A percentile compares a stretch with the other conserved stretches of the same genome.
These are phyloP conservation scores for Pipra filicauda DNA, from an alignment of 2,113 vertebrate genomes.

Conservation along the genomic window DNA sequence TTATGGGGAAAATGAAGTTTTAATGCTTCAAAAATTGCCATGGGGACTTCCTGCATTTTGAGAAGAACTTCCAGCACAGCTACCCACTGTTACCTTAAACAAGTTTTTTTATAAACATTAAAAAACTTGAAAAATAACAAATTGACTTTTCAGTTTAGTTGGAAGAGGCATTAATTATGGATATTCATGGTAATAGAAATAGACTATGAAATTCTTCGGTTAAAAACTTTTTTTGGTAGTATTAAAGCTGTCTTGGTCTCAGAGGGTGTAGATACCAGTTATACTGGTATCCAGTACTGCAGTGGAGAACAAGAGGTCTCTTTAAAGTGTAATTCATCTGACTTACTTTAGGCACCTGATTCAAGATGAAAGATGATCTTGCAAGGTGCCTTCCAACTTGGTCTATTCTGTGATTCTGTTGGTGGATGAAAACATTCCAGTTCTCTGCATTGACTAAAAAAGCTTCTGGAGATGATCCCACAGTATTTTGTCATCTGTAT, in stretches of 20 bases:
- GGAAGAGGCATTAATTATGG: not conserved
- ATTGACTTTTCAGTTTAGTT: not conserved
- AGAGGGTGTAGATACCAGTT: not conserved
- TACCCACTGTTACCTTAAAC: not conserved
- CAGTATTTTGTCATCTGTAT: not conserved
- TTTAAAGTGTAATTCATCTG: not conserved
- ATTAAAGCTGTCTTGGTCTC: not conserved
- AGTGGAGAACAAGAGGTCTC: not conserved
- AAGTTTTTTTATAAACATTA: not conserved
- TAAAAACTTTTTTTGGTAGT: not conserved
- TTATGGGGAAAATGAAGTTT: conserved; percentile 22
- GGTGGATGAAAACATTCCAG: not conserved
- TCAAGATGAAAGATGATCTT: not conserved
- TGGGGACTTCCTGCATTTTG: not conserved
- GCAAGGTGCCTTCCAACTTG: not conserved
- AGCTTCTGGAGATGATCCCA: not conserved
- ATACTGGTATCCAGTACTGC: not conserved
- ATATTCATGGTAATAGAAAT: not conserved
- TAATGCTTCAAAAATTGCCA: conserved; percentile 26
- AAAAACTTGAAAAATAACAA: not conserved
- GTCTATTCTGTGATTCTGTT: not conserved
- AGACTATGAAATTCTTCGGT: not conserved
- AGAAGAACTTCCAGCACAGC: not conserved
- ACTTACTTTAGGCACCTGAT: not conserved
- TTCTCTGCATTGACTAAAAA: not conserved